A percentile compares a stretch with the other conserved stretches of the same genome.
Conservation (phyloP, 2,113 vertebrate genomes). For the Hippoglossus stenolepis region DNA sequence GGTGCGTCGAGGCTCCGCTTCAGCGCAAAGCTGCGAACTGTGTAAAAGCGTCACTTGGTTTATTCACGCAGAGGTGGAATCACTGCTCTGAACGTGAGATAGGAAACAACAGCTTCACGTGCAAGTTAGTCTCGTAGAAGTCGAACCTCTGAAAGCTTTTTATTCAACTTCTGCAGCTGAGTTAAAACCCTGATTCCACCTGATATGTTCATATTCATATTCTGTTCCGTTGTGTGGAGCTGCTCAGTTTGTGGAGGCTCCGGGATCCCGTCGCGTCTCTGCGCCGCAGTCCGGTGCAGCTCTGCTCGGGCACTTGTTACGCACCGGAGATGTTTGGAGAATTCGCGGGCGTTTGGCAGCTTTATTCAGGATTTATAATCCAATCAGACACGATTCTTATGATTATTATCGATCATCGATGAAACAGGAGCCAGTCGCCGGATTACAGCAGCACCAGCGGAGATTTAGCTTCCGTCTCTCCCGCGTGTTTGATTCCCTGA, state of each 20-base stretch:
- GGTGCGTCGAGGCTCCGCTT: not conserved
- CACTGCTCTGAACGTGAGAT: not conserved
- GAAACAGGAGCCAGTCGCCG: not conserved
- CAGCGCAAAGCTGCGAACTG: not conserved
- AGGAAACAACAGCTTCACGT: not conserved
- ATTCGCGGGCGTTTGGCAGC: not conserved
- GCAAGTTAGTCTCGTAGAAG: not conserved
- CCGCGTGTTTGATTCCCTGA: not conserved
- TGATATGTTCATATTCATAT: too few species aligned
- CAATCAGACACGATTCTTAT: not conserved
- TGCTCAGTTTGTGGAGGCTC: not conserved
- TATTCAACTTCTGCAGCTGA: not conserved
- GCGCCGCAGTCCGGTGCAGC: not conserved
- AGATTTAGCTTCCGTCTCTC: not conserved
- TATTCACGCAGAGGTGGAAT: not conserved
- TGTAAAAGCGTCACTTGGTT: not conserved
- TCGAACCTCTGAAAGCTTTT: not conserved
- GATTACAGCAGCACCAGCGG: not conserved
- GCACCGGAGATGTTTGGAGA: constrained; percentile 17
- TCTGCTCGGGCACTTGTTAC: constrained; percentile 62
- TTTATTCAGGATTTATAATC: not conserved
- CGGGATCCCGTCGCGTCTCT: constrained; percentile 5
- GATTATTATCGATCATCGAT: not conserved
- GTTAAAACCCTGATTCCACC: not conserved
- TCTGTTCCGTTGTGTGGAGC: not conserved